Percentiles rank a stretch among this genome's conserved stretches.
These are phyloP conservation scores for Tetragnatha montana DNA, from an alignment of 2,888 invertebrate genomes.

Conservation along the genomic window DNA sequence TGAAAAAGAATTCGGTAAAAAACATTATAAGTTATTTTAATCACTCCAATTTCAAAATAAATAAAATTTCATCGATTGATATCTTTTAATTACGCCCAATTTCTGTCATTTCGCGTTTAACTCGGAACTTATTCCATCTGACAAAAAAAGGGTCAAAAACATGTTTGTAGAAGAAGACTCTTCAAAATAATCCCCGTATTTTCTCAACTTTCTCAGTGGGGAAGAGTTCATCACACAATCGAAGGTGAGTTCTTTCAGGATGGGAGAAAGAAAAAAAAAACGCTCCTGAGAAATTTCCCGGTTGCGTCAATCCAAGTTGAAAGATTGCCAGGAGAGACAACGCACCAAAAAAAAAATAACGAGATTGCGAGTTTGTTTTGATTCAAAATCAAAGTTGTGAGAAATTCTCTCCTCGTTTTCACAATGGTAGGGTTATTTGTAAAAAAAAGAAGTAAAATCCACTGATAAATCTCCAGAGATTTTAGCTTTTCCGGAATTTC, in stretches of 20 bases:
- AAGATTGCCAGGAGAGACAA: conserved; percentile 26
- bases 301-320: conserved; percentile 8
- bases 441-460: conserved; percentile 3
- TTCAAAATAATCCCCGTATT: too few relatives aligned
- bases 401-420: conserved; percentile 6
- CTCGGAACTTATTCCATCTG: too few relatives aligned
- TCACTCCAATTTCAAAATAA: too few relatives aligned
- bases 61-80: too few relatives aligned
- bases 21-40: too few relatives aligned
- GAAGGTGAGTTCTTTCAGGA: neutral
- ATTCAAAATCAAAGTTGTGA: conserved; percentile 36
- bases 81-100: too few relatives aligned
- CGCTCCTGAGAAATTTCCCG: conserved; percentile 1
- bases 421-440: neutral
- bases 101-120: too few relatives aligned
- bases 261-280: neutral
- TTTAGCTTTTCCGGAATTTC: neutral
- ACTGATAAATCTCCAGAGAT: conserved; percentile 27
- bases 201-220: too few relatives aligned
- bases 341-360: neutral
- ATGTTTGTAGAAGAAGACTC: too few relatives aligned
- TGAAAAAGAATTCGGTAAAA: too few relatives aligned
- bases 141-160: too few relatives aligned
- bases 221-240: neutral
- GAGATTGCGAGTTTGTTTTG: conserved; percentile 32